Conservation (phyloP, 2,113 vertebrate species). For the Stegastes partitus region DNA sequence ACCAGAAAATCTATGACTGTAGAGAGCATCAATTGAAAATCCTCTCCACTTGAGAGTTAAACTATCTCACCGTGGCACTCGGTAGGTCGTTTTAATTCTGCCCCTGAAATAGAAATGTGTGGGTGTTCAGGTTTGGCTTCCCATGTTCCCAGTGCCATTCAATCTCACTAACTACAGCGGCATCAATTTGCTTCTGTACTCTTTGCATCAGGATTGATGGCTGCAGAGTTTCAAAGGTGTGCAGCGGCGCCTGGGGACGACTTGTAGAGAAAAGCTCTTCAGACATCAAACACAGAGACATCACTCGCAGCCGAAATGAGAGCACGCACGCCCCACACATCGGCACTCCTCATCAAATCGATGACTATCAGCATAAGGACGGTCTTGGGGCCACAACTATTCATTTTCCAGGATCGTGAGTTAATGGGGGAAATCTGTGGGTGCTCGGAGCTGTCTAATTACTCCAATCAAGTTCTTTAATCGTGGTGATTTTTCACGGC, state of each 20-base stretch:
- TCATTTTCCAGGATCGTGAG: slow-evolving; percentile 61
- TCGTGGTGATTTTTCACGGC: slow-evolving; percentile 72
- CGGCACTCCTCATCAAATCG: slow-evolving; percentile 49
- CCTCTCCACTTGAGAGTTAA: slow-evolving; percentile 52
- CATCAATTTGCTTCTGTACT: slow-evolving; percentile 39
- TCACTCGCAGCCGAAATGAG: slow-evolving; percentile 14
- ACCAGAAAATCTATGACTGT: slow-evolving; percentile 48
- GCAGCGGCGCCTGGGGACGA: slow-evolving; percentile 48
- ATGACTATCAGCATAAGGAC: slow-evolving; percentile 60
- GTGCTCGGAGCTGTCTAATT: slow-evolving; percentile 72
- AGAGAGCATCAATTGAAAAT: slow-evolving; percentile 49
- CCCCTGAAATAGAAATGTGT: slow-evolving; percentile 67
- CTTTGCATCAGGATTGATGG: slow-evolving; percentile 51
- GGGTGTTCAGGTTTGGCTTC: slow-evolving; percentile 39
- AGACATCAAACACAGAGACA: slow-evolving; percentile 39
- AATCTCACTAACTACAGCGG: slow-evolving; percentile 67
- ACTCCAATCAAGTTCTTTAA: slow-evolving; percentile 77
- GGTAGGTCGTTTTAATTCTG: slow-evolving; percentile 58
- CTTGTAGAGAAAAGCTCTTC: slow-evolving; percentile 48
- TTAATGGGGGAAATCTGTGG: slow-evolving; percentile 61
- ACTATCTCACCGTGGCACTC: slow-evolving; percentile 29
- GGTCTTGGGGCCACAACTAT: slow-evolving; percentile 53
- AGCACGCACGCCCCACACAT: background rate
- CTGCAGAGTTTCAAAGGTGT: slow-evolving; percentile 48
- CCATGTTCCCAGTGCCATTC: slow-evolving; percentile 37